A percentile compares a stretch with the other conserved stretches of the same genome.
These are phyloP conservation scores for Sinocyclocheilus grahami DNA, from an alignment of 2,113 vertebrate species.

Conservation along the genomic window DNA sequence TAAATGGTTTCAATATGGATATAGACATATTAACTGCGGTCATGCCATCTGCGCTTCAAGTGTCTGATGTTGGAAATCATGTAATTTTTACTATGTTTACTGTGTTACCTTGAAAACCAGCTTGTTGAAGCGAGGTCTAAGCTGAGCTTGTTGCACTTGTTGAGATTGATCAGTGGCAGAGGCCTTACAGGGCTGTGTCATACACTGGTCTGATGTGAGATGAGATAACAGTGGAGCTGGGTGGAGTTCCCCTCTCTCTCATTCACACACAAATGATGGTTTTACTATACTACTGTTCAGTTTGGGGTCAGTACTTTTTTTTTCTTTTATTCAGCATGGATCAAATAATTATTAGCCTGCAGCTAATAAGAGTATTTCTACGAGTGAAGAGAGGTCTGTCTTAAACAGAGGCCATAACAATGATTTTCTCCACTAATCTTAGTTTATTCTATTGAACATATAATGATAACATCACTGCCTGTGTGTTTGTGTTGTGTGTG, in stretches of 20 bases:
- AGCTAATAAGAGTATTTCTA: background rate
- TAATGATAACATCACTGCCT: background rate
- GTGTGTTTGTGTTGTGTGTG: background rate
- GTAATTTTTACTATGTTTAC: too few relatives aligned
- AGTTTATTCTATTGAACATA: background rate
- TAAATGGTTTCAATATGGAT: too few relatives aligned
- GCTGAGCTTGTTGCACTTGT: background rate
- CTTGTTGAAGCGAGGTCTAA: background rate
- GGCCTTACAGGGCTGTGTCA: background rate
- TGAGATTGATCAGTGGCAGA: background rate
- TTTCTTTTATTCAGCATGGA: too few relatives aligned
- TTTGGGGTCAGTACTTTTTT: background rate
- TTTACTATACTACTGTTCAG: background rate
- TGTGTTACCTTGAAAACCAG: too few relatives aligned
- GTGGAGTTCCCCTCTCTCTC: background rate
- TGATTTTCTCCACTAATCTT: background rate
- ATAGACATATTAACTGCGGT: too few relatives aligned
- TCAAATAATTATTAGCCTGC: too few relatives aligned
- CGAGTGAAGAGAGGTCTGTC: background rate
- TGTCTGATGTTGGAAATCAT: too few relatives aligned
- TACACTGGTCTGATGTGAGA: conserved; percentile 18
- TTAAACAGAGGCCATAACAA: background rate
- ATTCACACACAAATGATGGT: background rate
- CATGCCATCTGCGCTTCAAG: too few relatives aligned
- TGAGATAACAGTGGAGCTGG: background rate